Evolutionary conservation across 2,888 invertebrate genomes (phyloP).

Genomic region (Agriopis leucophaearia): DNA sequence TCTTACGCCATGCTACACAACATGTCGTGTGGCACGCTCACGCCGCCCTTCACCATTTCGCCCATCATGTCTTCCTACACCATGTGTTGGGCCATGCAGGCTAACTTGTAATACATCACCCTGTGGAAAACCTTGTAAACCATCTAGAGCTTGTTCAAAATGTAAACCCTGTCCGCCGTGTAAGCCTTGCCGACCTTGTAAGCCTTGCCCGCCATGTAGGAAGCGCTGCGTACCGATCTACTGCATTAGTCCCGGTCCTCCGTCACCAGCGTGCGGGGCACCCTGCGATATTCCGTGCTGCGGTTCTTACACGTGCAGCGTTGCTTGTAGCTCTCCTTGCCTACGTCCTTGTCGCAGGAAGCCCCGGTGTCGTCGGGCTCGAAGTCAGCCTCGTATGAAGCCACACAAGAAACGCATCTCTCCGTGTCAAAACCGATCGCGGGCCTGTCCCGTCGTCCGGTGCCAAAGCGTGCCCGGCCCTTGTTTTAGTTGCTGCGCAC

Average conservation of each 20-base stretch:
- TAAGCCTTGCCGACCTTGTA: slow-evolving; percentile 28
- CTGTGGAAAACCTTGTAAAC: slow-evolving; percentile 51
- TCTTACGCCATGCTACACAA: background rate
- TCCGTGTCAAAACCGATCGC: slow-evolving; percentile 71
- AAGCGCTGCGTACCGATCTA: background rate
- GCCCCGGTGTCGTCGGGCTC: slow-evolving; percentile 52
- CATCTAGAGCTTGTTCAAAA: slow-evolving; percentile 35
- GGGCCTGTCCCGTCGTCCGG: slow-evolving; percentile 65
- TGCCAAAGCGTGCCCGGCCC: slow-evolving; percentile 70
- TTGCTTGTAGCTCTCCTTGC: slow-evolving; percentile 67
- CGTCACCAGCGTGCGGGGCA: background rate
- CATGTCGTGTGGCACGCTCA: slow-evolving; percentile 5
- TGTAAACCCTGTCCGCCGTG: slow-evolving; percentile 44
- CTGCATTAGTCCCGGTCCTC: slow-evolving; percentile 11
- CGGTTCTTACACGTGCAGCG: slow-evolving; percentile 46
- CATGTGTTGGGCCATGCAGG: slow-evolving; percentile 47
- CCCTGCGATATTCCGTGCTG: slow-evolving; percentile 36
- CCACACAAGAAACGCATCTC: slow-evolving; percentile 66
- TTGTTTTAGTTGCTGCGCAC: slow-evolving; percentile 55
- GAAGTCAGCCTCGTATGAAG: slow-evolving; percentile 69
- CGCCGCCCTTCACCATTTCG: slow-evolving; percentile 6
- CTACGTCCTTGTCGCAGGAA: slow-evolving; percentile 66
- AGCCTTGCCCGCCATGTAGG: slow-evolving; percentile 20
- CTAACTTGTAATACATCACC: slow-evolving; percentile 48
- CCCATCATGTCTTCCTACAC: slow-evolving; percentile 12